Base-by-base conservation (phyloP, 2,797 vertebrate genomes). In the Xenopus petersii region DNA sequence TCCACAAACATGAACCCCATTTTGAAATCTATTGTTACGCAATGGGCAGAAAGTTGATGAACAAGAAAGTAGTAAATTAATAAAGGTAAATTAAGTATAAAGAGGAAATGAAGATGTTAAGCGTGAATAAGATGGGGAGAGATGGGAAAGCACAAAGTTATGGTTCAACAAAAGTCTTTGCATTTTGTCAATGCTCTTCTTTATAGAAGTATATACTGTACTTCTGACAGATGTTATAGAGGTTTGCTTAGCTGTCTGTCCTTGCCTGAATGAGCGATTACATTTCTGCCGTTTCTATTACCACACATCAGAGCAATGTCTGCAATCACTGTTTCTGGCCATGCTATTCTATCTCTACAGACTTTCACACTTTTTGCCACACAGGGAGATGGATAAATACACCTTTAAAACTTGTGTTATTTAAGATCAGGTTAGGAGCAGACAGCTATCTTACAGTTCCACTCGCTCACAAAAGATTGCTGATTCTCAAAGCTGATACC, bases 391-490 rank as follows among this genome's bases (percentile, higher is more conserved):
- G 21, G 72, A 79, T 75, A 77, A 81, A 69, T 47, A 75, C 75
- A 77, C 42, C 13, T 75, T 75, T 80, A 75, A 82, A 82, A 81
- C 67, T 24, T 69, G 58, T 24, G 75, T 83, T 83, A 70, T 64
- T 82, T 42, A 71, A 80, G 82, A 82, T 58, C 71, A 48, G 21
- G 9, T 2, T 12, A 4, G 13, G 13, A 75, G 79, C 54, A 71
- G 55, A 17, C 74, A 81, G 33, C 5, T 65, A 71, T 5, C 11
- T 77, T 1, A 0, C n/a, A 80, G 58, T 47, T 24, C 0, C 12
- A 65, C 17, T 63, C 80, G 61, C 63, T 56, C 26, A 79, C 7
- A 13, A 62, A 59, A 78, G 36, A 77, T 64, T 66, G 65, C 54
- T 70, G 55, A 75, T 48, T 78, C 47, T 16, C 58, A 73, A 76